These are phyloP conservation scores for Iphiclides podalirius DNA, from an alignment of 2,888 invertebrate genomes.

Conservation along the genomic window DNA sequence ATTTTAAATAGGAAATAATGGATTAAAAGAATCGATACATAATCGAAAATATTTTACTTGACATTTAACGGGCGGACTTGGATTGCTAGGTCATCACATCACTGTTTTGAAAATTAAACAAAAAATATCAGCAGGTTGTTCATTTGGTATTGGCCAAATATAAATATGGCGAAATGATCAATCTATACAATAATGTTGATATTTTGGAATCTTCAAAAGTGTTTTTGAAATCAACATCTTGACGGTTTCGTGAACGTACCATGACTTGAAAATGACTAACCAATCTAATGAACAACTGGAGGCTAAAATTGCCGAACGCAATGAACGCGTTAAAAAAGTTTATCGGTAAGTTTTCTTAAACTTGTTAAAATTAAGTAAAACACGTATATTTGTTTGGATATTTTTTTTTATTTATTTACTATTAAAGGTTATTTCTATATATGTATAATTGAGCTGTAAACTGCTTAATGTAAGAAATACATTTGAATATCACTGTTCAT, in stretches of 20 bases:
- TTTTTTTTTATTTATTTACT: no score
- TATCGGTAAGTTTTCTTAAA: conserved; percentile 57
- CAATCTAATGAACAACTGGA: conserved; percentile 65
- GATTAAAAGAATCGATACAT: not conserved
- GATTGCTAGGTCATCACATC: not conserved
- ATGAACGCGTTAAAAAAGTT: conserved; percentile 73
- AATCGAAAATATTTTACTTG: not conserved
- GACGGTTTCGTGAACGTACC: conserved; percentile 61
- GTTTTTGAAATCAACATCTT: conserved; percentile 56
- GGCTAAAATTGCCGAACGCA: conserved; percentile 67
- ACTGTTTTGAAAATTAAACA: not conserved
- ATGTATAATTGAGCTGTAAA: no score
- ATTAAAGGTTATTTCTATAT: no score
- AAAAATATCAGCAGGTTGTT: not conserved
- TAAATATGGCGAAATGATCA: conserved; percentile 23
- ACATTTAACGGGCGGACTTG: no score
- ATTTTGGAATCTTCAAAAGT: conserved; percentile 39
- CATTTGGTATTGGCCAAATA: not conserved
- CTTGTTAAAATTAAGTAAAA: no score
- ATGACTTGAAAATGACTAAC: conserved; percentile 79
- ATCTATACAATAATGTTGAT: conserved; percentile 32
- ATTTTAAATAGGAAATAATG: no score
- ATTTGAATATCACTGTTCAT: no score
- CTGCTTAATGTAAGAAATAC: no score
- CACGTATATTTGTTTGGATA: no score